Percentiles rank a stretch among this genome's conserved stretches.
phyloP scores from a whole-genome alignment of 2,888 invertebrate species.

The Cryptus armator region DNA sequence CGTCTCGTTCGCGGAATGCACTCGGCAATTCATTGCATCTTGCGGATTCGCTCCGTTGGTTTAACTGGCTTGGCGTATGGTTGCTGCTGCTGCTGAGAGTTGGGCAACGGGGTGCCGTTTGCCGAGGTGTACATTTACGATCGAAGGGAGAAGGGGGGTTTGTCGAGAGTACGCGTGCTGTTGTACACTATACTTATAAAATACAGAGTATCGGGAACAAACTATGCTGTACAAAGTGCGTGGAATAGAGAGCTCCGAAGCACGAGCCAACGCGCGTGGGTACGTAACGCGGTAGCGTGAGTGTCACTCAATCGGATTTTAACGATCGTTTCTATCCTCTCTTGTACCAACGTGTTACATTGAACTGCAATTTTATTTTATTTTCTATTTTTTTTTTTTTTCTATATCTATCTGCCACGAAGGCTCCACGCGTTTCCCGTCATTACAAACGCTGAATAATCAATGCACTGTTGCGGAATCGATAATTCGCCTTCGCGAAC shows the following conservation, averaged over 20 bases:
- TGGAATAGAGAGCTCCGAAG: slow-evolving; percentile 26
- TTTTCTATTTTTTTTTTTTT: neutral
- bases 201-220: neutral
- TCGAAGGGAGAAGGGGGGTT: slow-evolving; percentile 27
- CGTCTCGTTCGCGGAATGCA: slow-evolving; percentile 66
- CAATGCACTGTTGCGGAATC: slow-evolving; percentile 52
- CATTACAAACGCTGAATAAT: slow-evolving; percentile 56
- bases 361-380: slow-evolving; percentile 27
- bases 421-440: slow-evolving; percentile 39
- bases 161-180: slow-evolving; percentile 27
- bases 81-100: slow-evolving; percentile 33
- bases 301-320: slow-evolving; percentile 61
- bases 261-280: slow-evolving; percentile 51
- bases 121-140: slow-evolving; percentile 58
- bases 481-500: slow-evolving; percentile 53
- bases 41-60: slow-evolving; percentile 69
- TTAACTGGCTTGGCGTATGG: slow-evolving; percentile 64
- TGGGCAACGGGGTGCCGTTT: slow-evolving; percentile 59
- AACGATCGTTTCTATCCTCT: slow-evolving; percentile 45
- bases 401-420: neutral
- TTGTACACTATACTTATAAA: neutral
- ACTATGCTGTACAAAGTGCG: slow-evolving; percentile 41
- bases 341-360: slow-evolving; percentile 9
- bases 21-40: slow-evolving; percentile 67
- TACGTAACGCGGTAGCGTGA: slow-evolving; percentile 59